Percentiles rank a stretch among this genome's conserved stretches.
These are phyloP conservation scores for Eciton burchellii DNA, from an alignment of 1,140 invertebrate genomes.

Conservation along the genomic window DNA sequence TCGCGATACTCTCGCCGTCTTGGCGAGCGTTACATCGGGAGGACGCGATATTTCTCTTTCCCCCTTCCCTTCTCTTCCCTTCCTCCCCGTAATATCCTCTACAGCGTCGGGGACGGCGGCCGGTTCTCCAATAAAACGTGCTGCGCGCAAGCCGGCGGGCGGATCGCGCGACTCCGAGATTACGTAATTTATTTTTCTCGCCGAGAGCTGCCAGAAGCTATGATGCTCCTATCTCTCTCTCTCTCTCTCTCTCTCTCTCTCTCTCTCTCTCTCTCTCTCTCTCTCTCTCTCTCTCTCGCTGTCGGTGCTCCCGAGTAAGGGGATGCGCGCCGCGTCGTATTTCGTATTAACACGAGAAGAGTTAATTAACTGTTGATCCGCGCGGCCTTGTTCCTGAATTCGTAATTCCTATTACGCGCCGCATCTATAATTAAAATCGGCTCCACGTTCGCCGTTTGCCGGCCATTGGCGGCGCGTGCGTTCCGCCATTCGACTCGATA, in stretches of 20 bases:
- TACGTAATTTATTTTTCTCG: constrained; percentile 62
- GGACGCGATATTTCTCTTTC: constrained; percentile 47
- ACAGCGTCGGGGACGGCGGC: constrained; percentile 19
- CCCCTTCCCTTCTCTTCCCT: too few species aligned
- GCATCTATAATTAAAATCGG: constrained; percentile 54
- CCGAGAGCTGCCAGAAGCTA: constrained; percentile 47
- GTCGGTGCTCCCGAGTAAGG: constrained; percentile 1
- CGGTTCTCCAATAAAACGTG: constrained; percentile 56
- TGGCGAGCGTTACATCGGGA: constrained; percentile 41
- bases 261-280: not conserved
- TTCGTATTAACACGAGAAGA: constrained; percentile 59
- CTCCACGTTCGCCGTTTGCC: constrained; percentile 41
- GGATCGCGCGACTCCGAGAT: constrained; percentile 60
- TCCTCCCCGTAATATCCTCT: constrained; percentile 44
- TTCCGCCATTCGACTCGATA: constrained; percentile 41
- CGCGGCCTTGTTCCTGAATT: constrained; percentile 56
- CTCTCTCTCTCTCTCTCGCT: not conserved
- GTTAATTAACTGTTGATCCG: constrained; percentile 67
- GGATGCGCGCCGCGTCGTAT: constrained; percentile 47
- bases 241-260: not conserved
- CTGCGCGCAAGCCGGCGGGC: constrained; percentile 45
- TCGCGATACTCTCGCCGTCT: constrained; percentile 1
- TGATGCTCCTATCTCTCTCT: not conserved
- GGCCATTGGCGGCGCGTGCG: not conserved
- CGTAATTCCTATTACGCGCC: constrained; percentile 67